Percentiles rank a stretch among this genome's conserved stretches.
Evolutionary conservation across 2,888 invertebrate genomes (phyloP).

Genomic region (Acleris holmiana): DNA sequence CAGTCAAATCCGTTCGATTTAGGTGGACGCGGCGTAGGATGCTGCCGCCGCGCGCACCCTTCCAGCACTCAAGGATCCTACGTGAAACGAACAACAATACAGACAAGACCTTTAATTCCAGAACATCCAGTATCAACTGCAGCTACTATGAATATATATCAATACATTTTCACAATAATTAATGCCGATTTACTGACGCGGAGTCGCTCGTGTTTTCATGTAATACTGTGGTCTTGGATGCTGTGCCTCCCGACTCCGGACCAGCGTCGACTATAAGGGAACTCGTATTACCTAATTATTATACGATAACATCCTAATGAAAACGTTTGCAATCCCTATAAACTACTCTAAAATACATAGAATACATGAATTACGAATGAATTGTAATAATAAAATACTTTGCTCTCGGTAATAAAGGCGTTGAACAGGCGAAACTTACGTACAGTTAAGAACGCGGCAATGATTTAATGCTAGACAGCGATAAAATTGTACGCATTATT

Average conservation of each 20-base stretch:
- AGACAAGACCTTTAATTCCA: constrained; percentile 48
- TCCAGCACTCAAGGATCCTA: constrained; percentile 59
- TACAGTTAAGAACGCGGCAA: constrained; percentile 58
- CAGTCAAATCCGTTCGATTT: constrained; percentile 79
- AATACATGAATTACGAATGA: constrained; percentile 69
- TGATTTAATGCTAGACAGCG: constrained; percentile 64
- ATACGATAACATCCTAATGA: constrained; percentile 64
- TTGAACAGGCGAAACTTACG: constrained; percentile 73
- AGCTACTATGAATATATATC: constrained; percentile 48
- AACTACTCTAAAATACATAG: constrained; percentile 72
- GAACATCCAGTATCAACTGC: constrained; percentile 55
- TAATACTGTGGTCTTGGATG: constrained; percentile 45
- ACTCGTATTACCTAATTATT: constrained; percentile 55
- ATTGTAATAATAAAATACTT: constrained; percentile 78
- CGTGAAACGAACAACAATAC: constrained; percentile 51
- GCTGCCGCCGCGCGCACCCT: constrained; percentile 68
- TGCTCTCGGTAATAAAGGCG: constrained; percentile 41
- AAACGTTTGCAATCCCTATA: constrained; percentile 69
- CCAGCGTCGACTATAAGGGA: constrained; percentile 47
- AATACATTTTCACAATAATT: constrained; percentile 49
- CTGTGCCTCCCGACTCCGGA: constrained; percentile 42
- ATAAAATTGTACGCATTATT: constrained; percentile 74
- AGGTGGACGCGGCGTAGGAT: constrained; percentile 73
- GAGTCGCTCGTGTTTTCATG: constrained; percentile 49
- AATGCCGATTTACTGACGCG: constrained; percentile 51